Percentiles rank a stretch among this genome's conserved stretches.
Evolutionary conservation across 2,797 vertebrate genomes (phyloP).

Genomic region (Halcyon chelicuti): DNA sequence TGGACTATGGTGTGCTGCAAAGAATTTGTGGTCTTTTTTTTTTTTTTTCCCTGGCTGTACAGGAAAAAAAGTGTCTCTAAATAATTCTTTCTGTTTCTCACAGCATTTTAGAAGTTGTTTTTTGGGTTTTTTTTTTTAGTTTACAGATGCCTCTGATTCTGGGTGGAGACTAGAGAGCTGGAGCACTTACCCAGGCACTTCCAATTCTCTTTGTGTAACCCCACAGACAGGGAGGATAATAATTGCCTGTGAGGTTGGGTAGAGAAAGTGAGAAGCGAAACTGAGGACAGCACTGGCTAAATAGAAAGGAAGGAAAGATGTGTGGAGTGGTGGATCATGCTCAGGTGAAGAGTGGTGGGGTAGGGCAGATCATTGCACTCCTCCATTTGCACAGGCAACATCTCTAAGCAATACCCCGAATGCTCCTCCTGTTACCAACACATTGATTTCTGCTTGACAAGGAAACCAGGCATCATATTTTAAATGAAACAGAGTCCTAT

Average conservation of each 20-base stretch:
- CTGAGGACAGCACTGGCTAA: neutral
- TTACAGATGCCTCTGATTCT: neutral
- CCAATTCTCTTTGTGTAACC: neutral
- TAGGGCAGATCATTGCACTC: neutral
- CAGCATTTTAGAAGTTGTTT: neutral
- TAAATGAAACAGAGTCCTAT: constrained; percentile 23
- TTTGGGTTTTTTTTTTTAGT: neutral
- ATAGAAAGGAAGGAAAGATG: neutral
- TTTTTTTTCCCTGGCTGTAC: neutral
- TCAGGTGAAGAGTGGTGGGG: neutral
- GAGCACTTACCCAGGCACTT: neutral
- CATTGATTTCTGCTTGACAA: constrained; percentile 19
- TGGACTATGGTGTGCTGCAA: neutral
- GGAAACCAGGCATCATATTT: neutral
- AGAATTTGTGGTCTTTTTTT: neutral
- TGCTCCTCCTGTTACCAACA: neutral
- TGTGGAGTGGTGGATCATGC: neutral
- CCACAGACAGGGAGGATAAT: neutral
- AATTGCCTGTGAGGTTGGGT: neutral
- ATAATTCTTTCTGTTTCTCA: neutral
- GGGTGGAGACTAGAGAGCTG: neutral
- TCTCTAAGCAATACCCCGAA: neutral
- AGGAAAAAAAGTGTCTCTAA: neutral
- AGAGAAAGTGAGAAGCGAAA: neutral
- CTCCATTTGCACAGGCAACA: neutral